These are phyloP conservation scores for Sciurus niger DNA, from an alignment of 2,113 vertebrate genomes.

Conservation along the genomic window DNA sequence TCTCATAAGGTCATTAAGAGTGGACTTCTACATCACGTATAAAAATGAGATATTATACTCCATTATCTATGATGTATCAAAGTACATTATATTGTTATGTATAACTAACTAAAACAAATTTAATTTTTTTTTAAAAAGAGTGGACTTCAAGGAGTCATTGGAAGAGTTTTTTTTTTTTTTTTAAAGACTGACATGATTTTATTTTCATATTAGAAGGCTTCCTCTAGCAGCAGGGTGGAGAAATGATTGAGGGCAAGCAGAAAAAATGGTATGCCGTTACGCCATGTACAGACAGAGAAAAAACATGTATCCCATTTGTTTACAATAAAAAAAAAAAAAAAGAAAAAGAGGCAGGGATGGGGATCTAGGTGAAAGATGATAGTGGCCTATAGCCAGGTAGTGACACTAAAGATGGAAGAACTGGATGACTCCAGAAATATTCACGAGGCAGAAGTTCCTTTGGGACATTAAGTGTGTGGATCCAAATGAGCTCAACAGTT, in stretches of 20 bases:
- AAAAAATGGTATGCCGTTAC: no score
- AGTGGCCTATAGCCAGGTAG: background rate
- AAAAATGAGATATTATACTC: no score
- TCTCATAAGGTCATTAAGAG: background rate
- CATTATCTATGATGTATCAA: no score
- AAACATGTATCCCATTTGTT: no score
- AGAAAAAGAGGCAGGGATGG: background rate
- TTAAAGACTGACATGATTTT: background rate
- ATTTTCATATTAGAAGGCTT: slow-evolving; percentile 25
- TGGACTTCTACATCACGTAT: background rate
- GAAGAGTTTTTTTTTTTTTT: background rate
- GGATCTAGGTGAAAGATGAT: background rate
- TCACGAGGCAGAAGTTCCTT: background rate
- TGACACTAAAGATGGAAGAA: background rate
- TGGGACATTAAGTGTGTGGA: background rate
- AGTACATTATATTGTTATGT: no score
- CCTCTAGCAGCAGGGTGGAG: background rate
- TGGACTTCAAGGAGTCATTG: background rate
- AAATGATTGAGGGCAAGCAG: background rate
- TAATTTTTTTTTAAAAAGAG: no score
- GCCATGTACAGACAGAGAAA: no score
- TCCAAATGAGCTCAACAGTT: background rate
- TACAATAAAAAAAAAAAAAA: no score
- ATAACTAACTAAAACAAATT: no score
- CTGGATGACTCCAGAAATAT: background rate